These are phyloP conservation scores for Podarcis siculus DNA, from an alignment of 2,797 vertebrate genomes.

Conservation along the genomic window DNA sequence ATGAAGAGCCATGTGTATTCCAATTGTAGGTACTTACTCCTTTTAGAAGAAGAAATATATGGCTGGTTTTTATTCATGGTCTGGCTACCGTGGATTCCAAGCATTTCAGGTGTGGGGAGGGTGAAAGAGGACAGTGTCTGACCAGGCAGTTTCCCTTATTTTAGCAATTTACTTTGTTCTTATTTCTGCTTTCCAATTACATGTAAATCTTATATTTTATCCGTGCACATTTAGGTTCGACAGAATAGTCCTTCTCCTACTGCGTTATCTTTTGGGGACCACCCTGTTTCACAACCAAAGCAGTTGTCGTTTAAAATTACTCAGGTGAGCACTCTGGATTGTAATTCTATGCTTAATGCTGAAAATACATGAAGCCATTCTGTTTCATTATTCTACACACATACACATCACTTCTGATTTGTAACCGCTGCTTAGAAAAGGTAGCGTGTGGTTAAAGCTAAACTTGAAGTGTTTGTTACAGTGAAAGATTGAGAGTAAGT, in stretches of 20 bases:
- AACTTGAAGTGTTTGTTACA: background rate
- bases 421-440: conserved; percentile 7
- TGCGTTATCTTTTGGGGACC: conserved; percentile 95
- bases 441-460: background rate
- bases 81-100: background rate
- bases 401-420: background rate
- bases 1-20: background rate
- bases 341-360: background rate
- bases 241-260: conserved; percentile 98
- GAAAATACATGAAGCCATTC: background rate
- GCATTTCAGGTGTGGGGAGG: background rate
- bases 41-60: background rate
- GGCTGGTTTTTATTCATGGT: no score
- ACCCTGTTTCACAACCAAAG: conserved; percentile 91
- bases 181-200: background rate
- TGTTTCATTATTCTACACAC: conserved; percentile 8
- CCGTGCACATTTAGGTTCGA: conserved; percentile 83
- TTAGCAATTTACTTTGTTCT: background rate
- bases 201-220: background rate
- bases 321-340: conserved; percentile 83
- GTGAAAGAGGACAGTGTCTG: background rate
- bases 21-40: background rate
- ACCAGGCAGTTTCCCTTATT: background rate
- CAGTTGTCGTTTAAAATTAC: conserved; percentile 93
- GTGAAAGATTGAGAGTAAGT: background rate